phyloP scores from a whole-genome alignment of 1,140 invertebrate genomes.

The Brachionus rubens region DNA sequence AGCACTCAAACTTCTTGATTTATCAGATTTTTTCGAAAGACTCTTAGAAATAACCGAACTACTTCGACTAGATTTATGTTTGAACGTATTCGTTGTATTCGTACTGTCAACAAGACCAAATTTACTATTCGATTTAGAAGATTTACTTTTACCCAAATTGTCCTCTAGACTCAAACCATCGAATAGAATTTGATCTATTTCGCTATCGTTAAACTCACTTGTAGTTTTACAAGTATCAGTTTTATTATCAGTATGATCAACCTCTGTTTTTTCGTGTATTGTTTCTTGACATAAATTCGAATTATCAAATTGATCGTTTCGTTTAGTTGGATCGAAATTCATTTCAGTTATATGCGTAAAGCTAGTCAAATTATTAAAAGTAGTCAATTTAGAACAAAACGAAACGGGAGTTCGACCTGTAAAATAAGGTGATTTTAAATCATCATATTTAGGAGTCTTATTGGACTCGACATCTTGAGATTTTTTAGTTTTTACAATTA shows the following conservation, averaged over 20 bases:
- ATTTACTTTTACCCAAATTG: background rate
- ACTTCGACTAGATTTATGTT: background rate
- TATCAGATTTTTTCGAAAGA: background rate
- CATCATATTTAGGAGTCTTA: too few relatives aligned
- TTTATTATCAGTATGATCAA: background rate
- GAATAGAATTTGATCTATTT: slow-evolving; percentile 19
- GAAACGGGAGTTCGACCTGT: too few relatives aligned
- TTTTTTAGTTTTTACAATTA: too few relatives aligned
- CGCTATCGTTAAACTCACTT: background rate
- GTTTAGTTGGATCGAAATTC: too few relatives aligned
- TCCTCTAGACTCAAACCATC: background rate
- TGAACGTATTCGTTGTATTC: background rate
- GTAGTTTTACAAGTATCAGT: background rate
- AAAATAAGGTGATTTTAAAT: too few relatives aligned
- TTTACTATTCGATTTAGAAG: background rate
- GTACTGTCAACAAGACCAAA: background rate
- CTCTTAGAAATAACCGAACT: background rate
- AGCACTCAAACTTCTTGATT: background rate
- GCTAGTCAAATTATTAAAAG: too few relatives aligned
- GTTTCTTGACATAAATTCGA: too few relatives aligned
- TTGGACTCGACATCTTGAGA: background rate
- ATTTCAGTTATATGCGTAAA: too few relatives aligned
- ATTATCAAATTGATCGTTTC: too few relatives aligned
- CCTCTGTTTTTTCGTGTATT: background rate
- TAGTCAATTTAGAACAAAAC: too few relatives aligned